Evolutionary conservation across 2,113 vertebrate genomes (phyloP).

Genomic region (Chionis minor): DNA sequence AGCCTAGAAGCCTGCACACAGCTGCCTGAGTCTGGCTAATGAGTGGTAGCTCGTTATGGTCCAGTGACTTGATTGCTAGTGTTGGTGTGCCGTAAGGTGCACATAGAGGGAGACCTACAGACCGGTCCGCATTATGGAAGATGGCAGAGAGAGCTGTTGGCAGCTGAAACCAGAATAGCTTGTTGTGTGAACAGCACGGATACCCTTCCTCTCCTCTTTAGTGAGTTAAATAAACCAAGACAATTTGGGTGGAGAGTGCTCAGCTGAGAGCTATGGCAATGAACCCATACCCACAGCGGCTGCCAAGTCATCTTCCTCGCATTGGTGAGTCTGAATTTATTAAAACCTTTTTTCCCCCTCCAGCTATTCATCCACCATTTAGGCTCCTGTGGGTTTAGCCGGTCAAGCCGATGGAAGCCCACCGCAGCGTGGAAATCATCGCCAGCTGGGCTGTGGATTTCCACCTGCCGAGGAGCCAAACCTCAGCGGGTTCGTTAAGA

Average conservation of each 20-base stretch:
- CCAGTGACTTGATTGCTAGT: background rate
- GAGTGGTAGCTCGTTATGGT: rapidly evolving
- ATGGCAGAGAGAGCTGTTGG: background rate
- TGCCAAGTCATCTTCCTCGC: rapidly evolving
- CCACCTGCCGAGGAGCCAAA: background rate
- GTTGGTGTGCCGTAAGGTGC: background rate
- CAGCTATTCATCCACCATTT: background rate
- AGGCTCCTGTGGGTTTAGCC: background rate
- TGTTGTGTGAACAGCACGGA: background rate
- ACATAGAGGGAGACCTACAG: rapidly evolving
- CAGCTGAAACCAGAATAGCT: background rate
- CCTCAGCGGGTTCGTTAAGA: background rate
- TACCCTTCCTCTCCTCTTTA: background rate
- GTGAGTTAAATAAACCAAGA: background rate
- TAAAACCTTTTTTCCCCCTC: background rate
- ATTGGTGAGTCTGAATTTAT: background rate
- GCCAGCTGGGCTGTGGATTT: background rate
- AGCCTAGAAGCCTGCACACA: background rate
- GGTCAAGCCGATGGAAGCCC: background rate
- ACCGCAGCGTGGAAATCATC: background rate
- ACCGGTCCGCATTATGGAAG: background rate
- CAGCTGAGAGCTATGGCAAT: background rate
- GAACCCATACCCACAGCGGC: rapidly evolving
- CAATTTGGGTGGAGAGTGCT: background rate
- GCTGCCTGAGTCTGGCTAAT: background rate